Evolutionary conservation across 2,113 vertebrate species (phyloP).

Genomic region (Hippocampus abdominalis): DNA sequence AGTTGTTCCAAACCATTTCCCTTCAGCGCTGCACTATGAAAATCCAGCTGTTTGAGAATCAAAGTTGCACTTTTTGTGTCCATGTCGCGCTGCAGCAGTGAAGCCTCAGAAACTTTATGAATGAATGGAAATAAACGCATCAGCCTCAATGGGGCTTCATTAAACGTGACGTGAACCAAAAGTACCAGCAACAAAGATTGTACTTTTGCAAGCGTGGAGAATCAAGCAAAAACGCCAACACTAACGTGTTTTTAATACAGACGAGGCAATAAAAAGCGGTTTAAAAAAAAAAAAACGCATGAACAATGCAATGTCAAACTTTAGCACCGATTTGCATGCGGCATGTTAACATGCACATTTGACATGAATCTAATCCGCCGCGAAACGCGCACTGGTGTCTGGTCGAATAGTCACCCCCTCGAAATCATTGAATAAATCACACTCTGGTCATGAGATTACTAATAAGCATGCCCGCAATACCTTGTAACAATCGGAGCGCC

Average conservation of each 20-base stretch:
- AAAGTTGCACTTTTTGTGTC: neutral
- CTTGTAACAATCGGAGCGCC: constrained; percentile 61
- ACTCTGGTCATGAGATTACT: constrained; percentile 19
- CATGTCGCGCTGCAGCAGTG: neutral
- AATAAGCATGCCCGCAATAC: constrained; percentile 51
- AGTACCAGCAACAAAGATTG: neutral
- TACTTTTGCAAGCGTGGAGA: neutral
- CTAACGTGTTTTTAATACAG: neutral
- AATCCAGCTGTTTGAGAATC: neutral
- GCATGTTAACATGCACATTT: constrained; percentile 6
- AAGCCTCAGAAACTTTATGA: constrained; percentile 58
- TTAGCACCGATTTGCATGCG: neutral
- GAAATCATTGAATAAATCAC: constrained; percentile 31
- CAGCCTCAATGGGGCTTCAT: constrained; percentile 18
- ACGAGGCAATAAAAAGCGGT: constrained; percentile 30
- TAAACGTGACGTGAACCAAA: constrained; percentile 18
- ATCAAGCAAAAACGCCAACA: neutral
- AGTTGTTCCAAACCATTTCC: neutral
- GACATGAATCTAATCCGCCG: constrained; percentile 19
- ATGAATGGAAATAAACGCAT: constrained; percentile 56
- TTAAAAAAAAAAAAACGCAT: neutral
- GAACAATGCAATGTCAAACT: neutral
- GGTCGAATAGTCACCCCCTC: constrained; percentile 43
- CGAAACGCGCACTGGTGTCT: constrained; percentile 29
- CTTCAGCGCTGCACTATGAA: neutral